Evolutionary conservation across 2,888 invertebrate genomes (phyloP).

Genomic region (Ormyrus nitidulus): DNA sequence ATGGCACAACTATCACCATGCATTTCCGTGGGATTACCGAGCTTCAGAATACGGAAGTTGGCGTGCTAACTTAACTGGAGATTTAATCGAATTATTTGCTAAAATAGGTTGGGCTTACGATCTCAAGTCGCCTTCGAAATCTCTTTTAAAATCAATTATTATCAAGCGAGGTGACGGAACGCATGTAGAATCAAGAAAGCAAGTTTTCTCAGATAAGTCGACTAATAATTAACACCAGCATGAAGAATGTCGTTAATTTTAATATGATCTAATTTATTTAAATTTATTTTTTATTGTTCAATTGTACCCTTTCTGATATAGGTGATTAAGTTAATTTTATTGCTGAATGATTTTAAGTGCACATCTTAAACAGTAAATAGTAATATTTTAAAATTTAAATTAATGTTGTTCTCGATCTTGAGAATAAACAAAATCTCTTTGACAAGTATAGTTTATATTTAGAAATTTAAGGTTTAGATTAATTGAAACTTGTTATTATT

Average conservation of each 20-base stretch:
- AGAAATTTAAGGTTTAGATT: too few species aligned
- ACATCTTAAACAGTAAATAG: too few species aligned
- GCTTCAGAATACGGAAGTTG: slow-evolving; percentile 53
- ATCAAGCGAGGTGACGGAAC: slow-evolving; percentile 50
- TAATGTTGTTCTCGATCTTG: too few species aligned
- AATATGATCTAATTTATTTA: too few species aligned
- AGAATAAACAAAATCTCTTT: too few species aligned
- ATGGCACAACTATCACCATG: slow-evolving; percentile 56
- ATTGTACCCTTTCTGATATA: too few species aligned
- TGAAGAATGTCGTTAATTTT: not conserved
- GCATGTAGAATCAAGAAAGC: not conserved
- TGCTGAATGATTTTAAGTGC: too few species aligned
- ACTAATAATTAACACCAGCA: not conserved
- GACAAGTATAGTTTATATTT: too few species aligned
- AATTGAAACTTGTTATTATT: too few species aligned
- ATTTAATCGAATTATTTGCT: slow-evolving; percentile 47
- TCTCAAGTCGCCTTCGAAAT: slow-evolving; percentile 34
- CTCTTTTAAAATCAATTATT: slow-evolving; percentile 25
- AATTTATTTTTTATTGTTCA: too few species aligned
- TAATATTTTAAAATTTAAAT: too few species aligned
- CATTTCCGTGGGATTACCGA: slow-evolving; percentile 51
- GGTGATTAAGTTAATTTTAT: too few species aligned
- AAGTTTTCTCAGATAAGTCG: not conserved
- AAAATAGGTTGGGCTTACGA: slow-evolving; percentile 56
- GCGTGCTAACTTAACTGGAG: slow-evolving; percentile 42